A percentile compares a stretch with the other conserved stretches of the same genome.
Conservation (phyloP, 2,888 invertebrate species). For the Drosophila putrida region DNA sequence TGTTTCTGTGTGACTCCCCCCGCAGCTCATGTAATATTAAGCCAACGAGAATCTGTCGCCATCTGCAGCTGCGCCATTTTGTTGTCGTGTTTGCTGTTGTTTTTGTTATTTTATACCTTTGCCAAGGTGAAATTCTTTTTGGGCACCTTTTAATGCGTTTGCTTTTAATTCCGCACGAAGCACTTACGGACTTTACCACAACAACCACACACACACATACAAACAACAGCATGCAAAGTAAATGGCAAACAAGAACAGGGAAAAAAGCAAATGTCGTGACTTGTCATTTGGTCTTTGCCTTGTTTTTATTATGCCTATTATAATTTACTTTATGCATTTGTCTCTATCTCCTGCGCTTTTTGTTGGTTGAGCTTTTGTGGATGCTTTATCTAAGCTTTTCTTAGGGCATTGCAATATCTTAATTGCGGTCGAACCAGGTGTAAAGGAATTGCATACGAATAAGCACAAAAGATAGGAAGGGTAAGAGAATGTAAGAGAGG, state of each 20-base stretch:
- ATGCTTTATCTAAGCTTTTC: conserved; percentile 42
- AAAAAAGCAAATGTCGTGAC: conserved; percentile 60
- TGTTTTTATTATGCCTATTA: conserved; percentile 80
- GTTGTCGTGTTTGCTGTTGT: conserved; percentile 28
- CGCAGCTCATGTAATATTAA: conserved; percentile 65
- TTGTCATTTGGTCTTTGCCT: conserved; percentile 67
- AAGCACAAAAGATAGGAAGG: not conserved
- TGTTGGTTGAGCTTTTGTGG: conserved; percentile 56
- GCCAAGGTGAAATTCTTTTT: conserved; percentile 78
- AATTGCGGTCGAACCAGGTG: conserved; percentile 64
- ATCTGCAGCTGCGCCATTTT: conserved; percentile 76
- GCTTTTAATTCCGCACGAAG: conserved; percentile 76
- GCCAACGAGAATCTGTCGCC: conserved; percentile 54
- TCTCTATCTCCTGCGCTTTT: conserved; percentile 36
- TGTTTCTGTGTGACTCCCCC: conserved; percentile 16
- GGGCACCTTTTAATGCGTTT: conserved; percentile 80
- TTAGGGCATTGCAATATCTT: conserved; percentile 60
- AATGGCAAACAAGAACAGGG: conserved; percentile 5
- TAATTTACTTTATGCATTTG: conserved; percentile 79
- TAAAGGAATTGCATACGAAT: conserved; percentile 23
- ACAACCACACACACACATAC: conserved; percentile 7
- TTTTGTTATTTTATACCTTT: conserved; percentile 45
- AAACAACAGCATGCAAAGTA: conserved; percentile 21
- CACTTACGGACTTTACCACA: conserved; percentile 67
- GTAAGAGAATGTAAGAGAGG: not conserved